A percentile compares a stretch with the other conserved stretches of the same genome.
Conservation (phyloP, 2,113 vertebrate species). For the Azemiops feae region DNA sequence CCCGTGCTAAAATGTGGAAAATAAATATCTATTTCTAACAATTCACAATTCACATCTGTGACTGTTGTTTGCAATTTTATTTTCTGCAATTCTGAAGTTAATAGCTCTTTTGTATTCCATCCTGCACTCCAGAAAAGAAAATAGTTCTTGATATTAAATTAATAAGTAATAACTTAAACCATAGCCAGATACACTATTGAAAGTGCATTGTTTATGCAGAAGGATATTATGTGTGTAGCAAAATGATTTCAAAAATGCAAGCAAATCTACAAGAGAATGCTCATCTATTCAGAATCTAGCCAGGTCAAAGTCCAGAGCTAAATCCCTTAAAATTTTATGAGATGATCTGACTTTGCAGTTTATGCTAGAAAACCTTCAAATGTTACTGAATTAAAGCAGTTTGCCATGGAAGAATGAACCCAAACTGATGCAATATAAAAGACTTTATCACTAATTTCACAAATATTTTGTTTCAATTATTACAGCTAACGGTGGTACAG, state of each 20-base stretch:
- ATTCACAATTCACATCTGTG: background rate
- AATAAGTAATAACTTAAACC: background rate
- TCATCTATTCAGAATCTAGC: background rate
- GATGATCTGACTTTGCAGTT: background rate
- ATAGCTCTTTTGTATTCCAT: background rate
- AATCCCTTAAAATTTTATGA: background rate
- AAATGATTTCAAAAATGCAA: background rate
- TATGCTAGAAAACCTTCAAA: background rate
- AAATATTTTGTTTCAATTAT: background rate
- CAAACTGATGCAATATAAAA: background rate
- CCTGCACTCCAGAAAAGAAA: background rate
- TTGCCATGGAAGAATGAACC: background rate
- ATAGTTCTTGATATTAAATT: background rate
- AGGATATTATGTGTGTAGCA: background rate
- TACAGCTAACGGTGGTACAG: background rate
- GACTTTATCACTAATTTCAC: background rate
- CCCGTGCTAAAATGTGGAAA: background rate
- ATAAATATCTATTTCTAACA: background rate
- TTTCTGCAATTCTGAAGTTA: background rate
- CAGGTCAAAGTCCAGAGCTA: background rate
- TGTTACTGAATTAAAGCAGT: background rate
- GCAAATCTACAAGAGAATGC: background rate
- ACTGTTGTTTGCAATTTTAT: background rate
- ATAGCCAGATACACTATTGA: background rate
- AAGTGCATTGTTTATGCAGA: background rate